A percentile compares a stretch with the other conserved stretches of the same genome.
Conservation (phyloP, 2,888 invertebrate genomes). For the Antheraea assamensis region DNA sequence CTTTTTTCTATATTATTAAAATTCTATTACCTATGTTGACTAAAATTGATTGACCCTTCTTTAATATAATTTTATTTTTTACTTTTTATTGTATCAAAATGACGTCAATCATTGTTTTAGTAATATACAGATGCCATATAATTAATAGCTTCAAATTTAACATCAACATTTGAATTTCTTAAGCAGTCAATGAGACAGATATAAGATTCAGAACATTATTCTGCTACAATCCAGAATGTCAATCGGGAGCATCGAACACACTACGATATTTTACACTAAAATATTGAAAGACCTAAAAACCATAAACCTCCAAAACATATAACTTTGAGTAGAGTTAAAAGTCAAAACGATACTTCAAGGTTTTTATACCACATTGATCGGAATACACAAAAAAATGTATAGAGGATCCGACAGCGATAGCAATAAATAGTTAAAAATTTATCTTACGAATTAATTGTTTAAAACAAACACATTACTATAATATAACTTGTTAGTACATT, state of each 20-base stretch:
- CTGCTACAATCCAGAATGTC: not conserved
- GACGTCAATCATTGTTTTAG: not conserved
- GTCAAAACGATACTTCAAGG: not conserved
- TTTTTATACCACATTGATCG: not conserved
- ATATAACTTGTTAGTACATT: conserved; percentile 5
- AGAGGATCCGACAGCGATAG: not conserved
- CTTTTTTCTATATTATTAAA: not conserved
- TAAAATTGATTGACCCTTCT: not conserved
- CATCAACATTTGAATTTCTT: not conserved
- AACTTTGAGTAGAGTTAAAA: not conserved
- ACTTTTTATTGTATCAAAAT: not conserved
- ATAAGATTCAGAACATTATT: not conserved
- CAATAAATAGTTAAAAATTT: not conserved
- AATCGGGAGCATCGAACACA: not conserved
- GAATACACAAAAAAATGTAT: not conserved
- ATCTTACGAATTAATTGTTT: not conserved
- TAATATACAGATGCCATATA: not conserved
- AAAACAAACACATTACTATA: not conserved
- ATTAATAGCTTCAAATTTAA: not conserved
- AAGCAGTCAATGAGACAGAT: not conserved
- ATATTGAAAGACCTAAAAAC: not conserved
- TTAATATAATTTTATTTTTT: not conserved
- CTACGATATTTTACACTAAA: not conserved
- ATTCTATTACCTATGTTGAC: not conserved
- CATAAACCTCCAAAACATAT: not conserved